Evolutionary conservation across 2,888 invertebrate genomes (phyloP).

Genomic region (Erebia palarica): DNA sequence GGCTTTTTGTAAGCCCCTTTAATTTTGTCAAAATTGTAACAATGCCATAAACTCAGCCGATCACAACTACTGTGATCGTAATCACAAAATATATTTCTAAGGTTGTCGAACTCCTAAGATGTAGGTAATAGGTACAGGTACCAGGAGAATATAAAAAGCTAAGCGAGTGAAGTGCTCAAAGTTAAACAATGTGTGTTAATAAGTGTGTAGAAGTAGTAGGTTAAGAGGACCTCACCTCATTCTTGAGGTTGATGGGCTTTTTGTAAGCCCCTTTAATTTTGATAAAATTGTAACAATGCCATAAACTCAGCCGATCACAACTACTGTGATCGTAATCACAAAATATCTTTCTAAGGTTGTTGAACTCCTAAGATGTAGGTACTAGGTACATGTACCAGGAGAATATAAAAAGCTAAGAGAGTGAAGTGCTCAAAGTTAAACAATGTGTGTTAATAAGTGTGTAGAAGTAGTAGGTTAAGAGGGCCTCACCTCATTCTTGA

Average conservation of each 20-base stretch:
- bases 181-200: neutral
- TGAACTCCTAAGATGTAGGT: slow-evolving; percentile 6
- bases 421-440: slow-evolving; percentile 36
- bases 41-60: no score
- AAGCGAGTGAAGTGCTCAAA: neutral
- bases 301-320: no score
- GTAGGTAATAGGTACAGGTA: no score
- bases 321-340: no score
- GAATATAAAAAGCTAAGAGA: slow-evolving; percentile 26
- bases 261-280: no score
- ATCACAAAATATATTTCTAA: no score
- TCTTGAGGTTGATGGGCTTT: neutral
- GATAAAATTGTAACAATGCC: no score
- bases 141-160: slow-evolving; percentile 1
- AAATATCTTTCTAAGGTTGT: neutral
- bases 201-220: no score
- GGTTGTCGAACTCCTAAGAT: neutral
- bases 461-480: slow-evolving; percentile 45
- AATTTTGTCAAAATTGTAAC: no score
- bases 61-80: no score
- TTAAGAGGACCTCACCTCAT: no score
- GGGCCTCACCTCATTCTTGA: slow-evolving; percentile 76
- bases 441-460: slow-evolving; percentile 45
- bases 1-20: no score
- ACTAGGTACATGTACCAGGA: slow-evolving; percentile 14